phyloP scores from a whole-genome alignment of 2,113 vertebrate species.

The Ivindomyrus marchei region DNA sequence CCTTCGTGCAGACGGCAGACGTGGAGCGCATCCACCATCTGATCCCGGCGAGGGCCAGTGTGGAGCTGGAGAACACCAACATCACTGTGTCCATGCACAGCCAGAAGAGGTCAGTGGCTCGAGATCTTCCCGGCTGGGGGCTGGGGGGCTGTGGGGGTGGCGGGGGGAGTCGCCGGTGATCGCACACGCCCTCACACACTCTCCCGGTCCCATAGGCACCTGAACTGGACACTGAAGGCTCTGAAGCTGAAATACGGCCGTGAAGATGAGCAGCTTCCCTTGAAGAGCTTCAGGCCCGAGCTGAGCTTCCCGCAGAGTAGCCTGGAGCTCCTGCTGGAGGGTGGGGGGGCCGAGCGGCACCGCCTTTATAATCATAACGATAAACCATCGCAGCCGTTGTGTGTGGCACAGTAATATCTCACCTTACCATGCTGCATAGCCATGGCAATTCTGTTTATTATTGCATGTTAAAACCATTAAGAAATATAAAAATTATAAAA shows the following conservation, averaged over 20 bases:
- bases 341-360: constrained; percentile 44
- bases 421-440: neutral
- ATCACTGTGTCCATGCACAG: constrained; percentile 90
- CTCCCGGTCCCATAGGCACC: constrained; percentile 62
- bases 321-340: constrained; percentile 79
- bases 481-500: neutral
- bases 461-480: neutral
- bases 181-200: neutral
- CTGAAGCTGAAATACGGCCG: constrained; percentile 71
- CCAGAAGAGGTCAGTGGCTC: constrained; percentile 76
- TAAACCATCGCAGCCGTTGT: neutral
- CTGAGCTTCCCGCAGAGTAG: constrained; percentile 83
- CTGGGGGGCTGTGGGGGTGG: neutral
- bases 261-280: constrained; percentile 74
- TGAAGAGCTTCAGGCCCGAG: constrained; percentile 77
- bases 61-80: constrained; percentile 85
- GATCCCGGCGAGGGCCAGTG: constrained; percentile 70
- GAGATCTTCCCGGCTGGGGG: neutral
- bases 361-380: neutral
- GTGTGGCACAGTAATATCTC: neutral
- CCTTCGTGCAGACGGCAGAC: constrained; percentile 55
- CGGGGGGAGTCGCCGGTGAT: neutral
- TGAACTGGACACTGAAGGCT: constrained; percentile 91
- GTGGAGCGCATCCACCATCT: constrained; percentile 65
- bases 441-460: neutral